Evolutionary conservation across 2,888 invertebrate species (phyloP).

Genomic region (Alloscopus bannaensis): DNA sequence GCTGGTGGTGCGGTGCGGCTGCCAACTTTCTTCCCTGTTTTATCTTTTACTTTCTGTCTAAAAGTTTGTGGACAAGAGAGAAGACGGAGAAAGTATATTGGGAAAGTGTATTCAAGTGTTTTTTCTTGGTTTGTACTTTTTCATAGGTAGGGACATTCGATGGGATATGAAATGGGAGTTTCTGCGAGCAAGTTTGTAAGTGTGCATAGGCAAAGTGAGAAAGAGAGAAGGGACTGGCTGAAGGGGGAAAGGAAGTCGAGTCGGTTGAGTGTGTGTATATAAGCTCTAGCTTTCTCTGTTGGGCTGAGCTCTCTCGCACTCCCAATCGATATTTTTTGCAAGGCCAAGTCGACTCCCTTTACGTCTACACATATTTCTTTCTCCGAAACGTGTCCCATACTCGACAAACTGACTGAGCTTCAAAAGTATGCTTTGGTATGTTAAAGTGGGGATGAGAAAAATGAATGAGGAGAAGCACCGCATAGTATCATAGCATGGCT

Average conservation of each 20-base stretch:
- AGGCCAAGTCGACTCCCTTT: slow-evolving; percentile 63
- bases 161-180: too few relatives aligned
- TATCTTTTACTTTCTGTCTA: neutral
- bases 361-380: neutral
- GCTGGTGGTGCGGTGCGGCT: neutral
- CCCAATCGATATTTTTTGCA: slow-evolving; percentile 69
- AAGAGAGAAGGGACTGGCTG: neutral
- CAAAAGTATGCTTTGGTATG: neutral
- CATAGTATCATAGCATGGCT: slow-evolving; percentile 22
- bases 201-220: too few relatives aligned
- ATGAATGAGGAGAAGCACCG: slow-evolving; percentile 36
- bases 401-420: neutral
- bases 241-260: neutral
- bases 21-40: neutral
- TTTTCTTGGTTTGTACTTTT: too few relatives aligned
- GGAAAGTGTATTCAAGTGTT: too few relatives aligned
- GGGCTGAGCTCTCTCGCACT: neutral
- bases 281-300: too few relatives aligned
- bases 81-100: too few relatives aligned
- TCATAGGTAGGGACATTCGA: too few relatives aligned
- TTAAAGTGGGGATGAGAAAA: neutral
- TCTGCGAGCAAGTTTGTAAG: too few relatives aligned
- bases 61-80: too few relatives aligned
- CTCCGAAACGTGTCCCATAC: neutral
- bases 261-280: neutral